phyloP scores from a whole-genome alignment of 2,888 invertebrate genomes.

The Leucophenga maculata region DNA sequence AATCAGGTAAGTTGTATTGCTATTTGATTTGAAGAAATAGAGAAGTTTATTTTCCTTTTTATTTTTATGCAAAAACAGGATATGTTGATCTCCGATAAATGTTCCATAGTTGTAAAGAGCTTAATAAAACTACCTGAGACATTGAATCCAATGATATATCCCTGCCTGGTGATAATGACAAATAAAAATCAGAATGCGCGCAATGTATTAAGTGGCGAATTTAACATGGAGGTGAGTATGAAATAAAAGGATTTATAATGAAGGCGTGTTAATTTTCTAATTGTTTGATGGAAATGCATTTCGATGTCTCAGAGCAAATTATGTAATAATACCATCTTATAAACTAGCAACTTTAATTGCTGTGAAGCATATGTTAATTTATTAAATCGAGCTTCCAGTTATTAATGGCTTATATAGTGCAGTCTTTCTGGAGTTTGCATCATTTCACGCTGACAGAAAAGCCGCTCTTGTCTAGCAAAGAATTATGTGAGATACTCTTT shows the following conservation, averaged over 20 bases:
- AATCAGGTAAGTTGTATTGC: slow-evolving; percentile 63
- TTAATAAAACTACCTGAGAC: slow-evolving; percentile 70
- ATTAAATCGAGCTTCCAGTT: too few species aligned
- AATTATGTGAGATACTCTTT: too few species aligned
- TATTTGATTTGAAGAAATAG: background rate
- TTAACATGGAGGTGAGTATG: slow-evolving; percentile 69
- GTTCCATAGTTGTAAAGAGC: slow-evolving; percentile 69
- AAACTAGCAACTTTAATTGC: too few species aligned
- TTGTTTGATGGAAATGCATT: too few species aligned
- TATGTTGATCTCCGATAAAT: slow-evolving; percentile 69
- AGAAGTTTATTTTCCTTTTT: slow-evolving; percentile 12
- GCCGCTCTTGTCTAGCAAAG: too few species aligned
- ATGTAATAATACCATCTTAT: too few species aligned
- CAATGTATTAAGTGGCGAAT: slow-evolving; percentile 69
- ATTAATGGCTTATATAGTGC: too few species aligned
- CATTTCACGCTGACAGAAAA: too few species aligned
- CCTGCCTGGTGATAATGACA: slow-evolving; percentile 70
- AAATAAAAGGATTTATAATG: background rate
- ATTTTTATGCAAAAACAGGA: slow-evolving; percentile 62
- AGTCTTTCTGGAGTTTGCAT: too few species aligned
- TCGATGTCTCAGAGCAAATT: too few species aligned
- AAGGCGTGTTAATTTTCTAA: background rate
- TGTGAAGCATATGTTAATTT: too few species aligned
- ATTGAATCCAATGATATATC: slow-evolving; percentile 71
- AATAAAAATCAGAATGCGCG: slow-evolving; percentile 69